Evolutionary conservation across 2,888 invertebrate species (phyloP).

Genomic region (Colletes collaris): DNA sequence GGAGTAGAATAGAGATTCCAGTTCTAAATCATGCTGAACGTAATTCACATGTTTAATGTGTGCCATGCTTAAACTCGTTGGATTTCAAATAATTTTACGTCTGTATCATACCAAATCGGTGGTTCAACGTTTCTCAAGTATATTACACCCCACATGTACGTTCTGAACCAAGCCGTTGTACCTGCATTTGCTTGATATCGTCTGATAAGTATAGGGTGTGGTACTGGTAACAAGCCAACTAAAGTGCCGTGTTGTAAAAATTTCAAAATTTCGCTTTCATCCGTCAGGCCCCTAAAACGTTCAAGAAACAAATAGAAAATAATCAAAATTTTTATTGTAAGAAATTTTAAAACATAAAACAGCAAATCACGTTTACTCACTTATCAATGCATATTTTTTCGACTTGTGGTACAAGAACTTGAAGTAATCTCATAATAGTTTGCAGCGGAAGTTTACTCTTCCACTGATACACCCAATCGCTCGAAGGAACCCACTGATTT

Average conservation of each 20-base stretch:
- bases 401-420: constrained; percentile 99
- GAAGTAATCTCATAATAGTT: constrained; percentile 99
- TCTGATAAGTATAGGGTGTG: constrained; percentile 99
- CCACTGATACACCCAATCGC: constrained; percentile 98
- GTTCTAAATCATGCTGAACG: constrained; percentile 27
- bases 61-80: constrained; percentile 90
- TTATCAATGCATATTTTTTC: constrained; percentile 99
- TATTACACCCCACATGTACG: constrained; percentile 99
- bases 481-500: constrained; percentile 93
- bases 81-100: constrained; percentile 99
- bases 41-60: constrained; percentile 23
- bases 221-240: constrained; percentile 98
- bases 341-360: neutral
- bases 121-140: constrained; percentile 99
- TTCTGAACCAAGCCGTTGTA: constrained; percentile 99
- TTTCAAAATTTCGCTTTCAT: constrained; percentile 99
- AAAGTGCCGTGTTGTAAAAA: constrained; percentile 99
- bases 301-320: too few relatives aligned
- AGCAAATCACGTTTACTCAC: constrained; percentile 74
- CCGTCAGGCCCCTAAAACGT: constrained; percentile 93
- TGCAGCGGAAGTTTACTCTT: constrained; percentile 98
- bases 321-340: neutral
- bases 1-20: constrained; percentile 43
- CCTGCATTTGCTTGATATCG: constrained; percentile 99
- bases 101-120: constrained; percentile 99